phyloP scores from a whole-genome alignment of 2,888 invertebrate species.

The Epinotia brunnichana region DNA sequence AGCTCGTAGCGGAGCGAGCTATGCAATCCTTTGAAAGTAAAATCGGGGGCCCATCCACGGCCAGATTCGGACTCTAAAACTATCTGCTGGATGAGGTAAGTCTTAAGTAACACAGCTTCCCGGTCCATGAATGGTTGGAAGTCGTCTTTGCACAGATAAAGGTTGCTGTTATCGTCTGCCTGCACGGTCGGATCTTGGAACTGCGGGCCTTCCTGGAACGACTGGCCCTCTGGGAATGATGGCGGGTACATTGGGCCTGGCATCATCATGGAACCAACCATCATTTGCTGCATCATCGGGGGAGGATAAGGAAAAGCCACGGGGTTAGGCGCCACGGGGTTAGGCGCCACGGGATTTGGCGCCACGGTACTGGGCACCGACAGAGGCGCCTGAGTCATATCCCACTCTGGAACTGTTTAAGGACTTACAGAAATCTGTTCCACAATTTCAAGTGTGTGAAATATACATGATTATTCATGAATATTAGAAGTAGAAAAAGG shows the following conservation, averaged over 20 bases:
- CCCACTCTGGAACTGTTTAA: slow-evolving; percentile 67
- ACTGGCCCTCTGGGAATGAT: neutral
- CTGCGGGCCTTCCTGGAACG: slow-evolving; percentile 2
- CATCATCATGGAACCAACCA: slow-evolving; percentile 49
- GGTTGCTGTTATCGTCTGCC: slow-evolving; percentile 51
- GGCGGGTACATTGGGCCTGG: slow-evolving; percentile 44
- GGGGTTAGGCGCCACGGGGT: too few species aligned
- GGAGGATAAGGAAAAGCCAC: slow-evolving; percentile 20
- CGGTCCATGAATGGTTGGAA: slow-evolving; percentile 61
- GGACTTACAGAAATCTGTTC: slow-evolving; percentile 15
- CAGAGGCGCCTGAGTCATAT: slow-evolving; percentile 47
- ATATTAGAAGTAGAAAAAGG: neutral
- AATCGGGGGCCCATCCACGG: slow-evolving; percentile 67
- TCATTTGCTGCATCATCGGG: slow-evolving; percentile 41
- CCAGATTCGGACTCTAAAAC: slow-evolving; percentile 57
- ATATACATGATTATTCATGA: neutral
- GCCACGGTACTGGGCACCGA: neutral
- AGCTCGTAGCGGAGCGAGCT: slow-evolving; percentile 67
- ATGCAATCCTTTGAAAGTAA: slow-evolving; percentile 69
- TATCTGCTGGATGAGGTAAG: slow-evolving; percentile 65
- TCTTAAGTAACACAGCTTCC: slow-evolving; percentile 63
- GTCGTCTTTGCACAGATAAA: slow-evolving; percentile 74
- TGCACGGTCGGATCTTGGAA: slow-evolving; percentile 26
- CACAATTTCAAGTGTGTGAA: neutral
- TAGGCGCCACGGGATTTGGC: neutral